Evolutionary conservation across 2,888 invertebrate genomes (phyloP).

Genomic region (Zeuzera pyrina): DNA sequence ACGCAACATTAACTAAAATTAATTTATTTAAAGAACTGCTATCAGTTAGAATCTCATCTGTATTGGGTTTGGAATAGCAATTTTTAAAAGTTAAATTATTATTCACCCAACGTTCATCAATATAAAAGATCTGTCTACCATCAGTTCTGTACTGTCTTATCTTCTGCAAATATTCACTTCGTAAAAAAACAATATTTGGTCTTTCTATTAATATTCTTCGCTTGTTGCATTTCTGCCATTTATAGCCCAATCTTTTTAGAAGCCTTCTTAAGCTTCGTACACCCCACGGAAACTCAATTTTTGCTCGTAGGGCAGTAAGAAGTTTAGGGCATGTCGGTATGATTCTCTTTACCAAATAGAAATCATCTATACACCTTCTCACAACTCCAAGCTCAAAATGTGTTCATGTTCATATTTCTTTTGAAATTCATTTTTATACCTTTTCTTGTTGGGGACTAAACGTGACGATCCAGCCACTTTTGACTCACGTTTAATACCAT

Average conservation of each 20-base stretch:
- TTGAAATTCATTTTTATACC: constrained; percentile 3
- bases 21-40: background rate
- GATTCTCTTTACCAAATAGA: background rate
- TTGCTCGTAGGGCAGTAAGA: background rate
- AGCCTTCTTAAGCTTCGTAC: background rate
- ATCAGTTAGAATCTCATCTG: background rate
- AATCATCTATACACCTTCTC: no score
- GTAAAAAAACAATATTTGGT: background rate
- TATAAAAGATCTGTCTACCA: background rate
- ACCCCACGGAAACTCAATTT: constrained; percentile 2
- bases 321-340: constrained; percentile 2
- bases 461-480: background rate
- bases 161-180: background rate
- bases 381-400: constrained; percentile 2
- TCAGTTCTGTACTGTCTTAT: background rate
- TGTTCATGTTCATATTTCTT: constrained; percentile 1
- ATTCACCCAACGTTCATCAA: constrained; percentile 1
- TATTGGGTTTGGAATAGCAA: background rate
- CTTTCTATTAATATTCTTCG: background rate
- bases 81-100: constrained; percentile 2
- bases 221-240: background rate
- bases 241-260: constrained; percentile 1
- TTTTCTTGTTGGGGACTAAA: constrained; percentile 1
- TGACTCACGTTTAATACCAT: constrained; percentile 1
- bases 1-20: constrained; percentile 1